Base-by-base conservation (phyloP, 2,113 vertebrate species). In the Corythornis vintsioides region DNA sequence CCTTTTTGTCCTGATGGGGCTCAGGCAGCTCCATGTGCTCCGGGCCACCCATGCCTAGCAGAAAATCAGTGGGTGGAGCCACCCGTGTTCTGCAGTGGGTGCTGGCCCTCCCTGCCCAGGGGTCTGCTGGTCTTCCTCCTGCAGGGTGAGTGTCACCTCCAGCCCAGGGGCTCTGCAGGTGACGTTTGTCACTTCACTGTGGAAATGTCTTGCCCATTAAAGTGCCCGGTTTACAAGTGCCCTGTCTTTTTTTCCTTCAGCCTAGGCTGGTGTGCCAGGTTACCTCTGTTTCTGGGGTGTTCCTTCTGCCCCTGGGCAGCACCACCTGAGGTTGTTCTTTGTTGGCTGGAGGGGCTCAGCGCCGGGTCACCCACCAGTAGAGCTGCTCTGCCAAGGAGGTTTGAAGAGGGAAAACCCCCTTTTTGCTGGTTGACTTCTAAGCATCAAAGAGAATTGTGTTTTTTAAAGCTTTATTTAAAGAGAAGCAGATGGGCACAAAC, bases 121-220 rank as follows among this genome's bases (percentile, higher is more conserved):
- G 69, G 47, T 61, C 16, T 8, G 47, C 42, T 35, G 53, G 20
- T 19, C 33, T 66, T 43, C 38, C 38, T 61, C 6, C 0, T 14
- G 63, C 48, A 10, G n/a, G n/a, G 28, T 2, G 7, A 26, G 9
- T 3, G 13, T 59, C 31, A 2, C 5, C 35, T 42, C 52, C 1
- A 2, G 60, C 20, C 26, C 2, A 1, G 16, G 16, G 38, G 31
- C 31, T 74, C 17, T 0, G 4, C 3, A 2, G 15, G 0, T 15
- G 2, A 13, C 13, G n/a, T 28, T 3, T 10, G 11, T 10, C 24
- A 0, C 21, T 16, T 74, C 25, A 7, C 84, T 13, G 26, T 43
- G 57, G 15, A 48, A 13, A 18, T 6, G 6, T 31, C 57, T 63
- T 28, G 43, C n/a, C 53, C 35, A 16, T 83, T 71, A 71, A 89